A percentile compares a stretch with the other conserved stretches of the same genome.
Evolutionary conservation across 2,888 invertebrate genomes (phyloP).

Genomic region (Gastrophysa polygoni): DNA sequence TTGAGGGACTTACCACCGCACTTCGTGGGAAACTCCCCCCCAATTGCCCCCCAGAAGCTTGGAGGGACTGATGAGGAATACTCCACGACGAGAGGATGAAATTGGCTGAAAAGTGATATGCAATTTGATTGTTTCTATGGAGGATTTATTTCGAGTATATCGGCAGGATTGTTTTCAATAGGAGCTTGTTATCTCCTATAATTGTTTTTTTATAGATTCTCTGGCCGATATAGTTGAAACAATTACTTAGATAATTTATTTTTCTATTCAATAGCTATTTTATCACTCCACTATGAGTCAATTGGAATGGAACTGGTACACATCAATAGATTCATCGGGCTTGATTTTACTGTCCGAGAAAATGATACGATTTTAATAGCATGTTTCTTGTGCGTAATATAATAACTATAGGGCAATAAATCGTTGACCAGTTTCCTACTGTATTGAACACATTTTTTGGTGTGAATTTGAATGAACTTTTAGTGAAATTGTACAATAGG

Average conservation of each 20-base stretch:
- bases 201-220: not conserved
- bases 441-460: too few relatives aligned
- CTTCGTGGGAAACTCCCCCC: slow-evolving; percentile 14
- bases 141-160: too few relatives aligned
- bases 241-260: not conserved
- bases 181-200: not conserved
- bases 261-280: not conserved
- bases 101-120: not conserved
- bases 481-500: slow-evolving; percentile 19
- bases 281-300: too few relatives aligned
- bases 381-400: too few relatives aligned
- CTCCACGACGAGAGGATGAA: too few relatives aligned
- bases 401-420: too few relatives aligned
- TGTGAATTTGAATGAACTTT: not conserved
- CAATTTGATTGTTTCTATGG: not conserved
- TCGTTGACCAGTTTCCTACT: too few relatives aligned
- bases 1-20: slow-evolving; percentile 48
- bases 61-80: not conserved
- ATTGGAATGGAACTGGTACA: not conserved
- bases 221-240: not conserved
- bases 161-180: too few relatives aligned
- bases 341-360: not conserved
- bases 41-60: not conserved
- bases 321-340: not conserved
- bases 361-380: not conserved